Percentiles rank a stretch among this genome's conserved stretches.
These are phyloP conservation scores for Sphyrna mokarran DNA, from an alignment of 2,113 vertebrate species.

Conservation along the genomic window DNA sequence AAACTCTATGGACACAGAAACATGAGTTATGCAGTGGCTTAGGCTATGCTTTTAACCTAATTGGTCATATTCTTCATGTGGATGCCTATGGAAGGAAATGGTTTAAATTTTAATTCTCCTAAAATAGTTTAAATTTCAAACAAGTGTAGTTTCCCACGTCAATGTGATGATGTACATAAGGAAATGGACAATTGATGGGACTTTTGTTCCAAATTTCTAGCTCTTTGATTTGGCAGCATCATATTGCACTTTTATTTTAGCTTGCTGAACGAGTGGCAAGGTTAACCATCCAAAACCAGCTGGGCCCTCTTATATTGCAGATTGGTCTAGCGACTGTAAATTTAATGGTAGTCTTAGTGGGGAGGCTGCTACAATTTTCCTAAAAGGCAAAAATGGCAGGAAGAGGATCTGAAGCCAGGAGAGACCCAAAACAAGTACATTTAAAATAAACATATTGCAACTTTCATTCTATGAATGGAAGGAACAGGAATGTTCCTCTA, in stretches of 20 bases:
- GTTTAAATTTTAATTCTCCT: neutral
- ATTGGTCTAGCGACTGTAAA: neutral
- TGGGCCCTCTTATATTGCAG: neutral
- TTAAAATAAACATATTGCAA: neutral
- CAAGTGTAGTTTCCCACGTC: neutral
- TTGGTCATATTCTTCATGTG: neutral
- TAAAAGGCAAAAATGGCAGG: neutral
- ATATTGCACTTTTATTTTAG: neutral
- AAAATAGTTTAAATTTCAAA: neutral
- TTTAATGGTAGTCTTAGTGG: neutral
- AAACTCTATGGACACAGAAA: neutral
- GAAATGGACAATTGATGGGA: neutral
- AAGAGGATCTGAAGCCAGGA: neutral
- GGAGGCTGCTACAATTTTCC: neutral
- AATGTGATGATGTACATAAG: neutral
- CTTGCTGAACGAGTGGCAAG: neutral
- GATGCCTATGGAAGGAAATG: neutral
- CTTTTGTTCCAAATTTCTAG: neutral
- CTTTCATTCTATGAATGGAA: neutral
- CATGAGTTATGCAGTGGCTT: neutral
- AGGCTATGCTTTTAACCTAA: slow-evolving; percentile 19
- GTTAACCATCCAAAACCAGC: neutral
- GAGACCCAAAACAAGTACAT: neutral
- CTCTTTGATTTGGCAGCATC: neutral
- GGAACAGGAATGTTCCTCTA: neutral